A percentile compares a stretch with the other conserved stretches of the same genome.
These are phyloP conservation scores for Selenia dentaria DNA, from an alignment of 2,888 invertebrate genomes.

Conservation along the genomic window DNA sequence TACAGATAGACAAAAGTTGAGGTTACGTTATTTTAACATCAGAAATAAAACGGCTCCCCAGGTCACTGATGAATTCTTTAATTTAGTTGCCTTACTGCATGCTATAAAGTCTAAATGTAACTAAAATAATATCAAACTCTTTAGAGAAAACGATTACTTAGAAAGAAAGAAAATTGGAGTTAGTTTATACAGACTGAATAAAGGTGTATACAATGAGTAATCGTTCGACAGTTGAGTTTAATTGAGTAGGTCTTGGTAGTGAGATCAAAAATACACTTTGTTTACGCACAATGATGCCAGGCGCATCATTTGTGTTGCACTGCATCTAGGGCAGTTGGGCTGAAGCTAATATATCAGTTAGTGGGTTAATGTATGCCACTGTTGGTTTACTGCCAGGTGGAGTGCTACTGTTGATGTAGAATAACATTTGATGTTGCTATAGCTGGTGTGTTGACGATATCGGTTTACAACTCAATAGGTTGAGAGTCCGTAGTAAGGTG, in stretches of 20 bases:
- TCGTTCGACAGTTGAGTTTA: constrained; percentile 11
- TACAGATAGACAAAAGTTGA: too few species aligned
- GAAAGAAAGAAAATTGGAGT: too few species aligned
- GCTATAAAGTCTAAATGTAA: too few species aligned
- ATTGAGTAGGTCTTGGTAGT: constrained; percentile 17
- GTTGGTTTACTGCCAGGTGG: constrained; percentile 45
- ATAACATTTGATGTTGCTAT: constrained; percentile 4
- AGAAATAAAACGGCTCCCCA: too few species aligned
- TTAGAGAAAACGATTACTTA: too few species aligned
- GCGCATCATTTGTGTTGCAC: constrained; percentile 28
- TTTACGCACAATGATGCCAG: constrained; percentile 45
- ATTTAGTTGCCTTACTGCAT: too few species aligned
- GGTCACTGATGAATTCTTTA: too few species aligned
- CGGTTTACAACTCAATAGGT: neutral
- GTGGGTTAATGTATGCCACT: constrained; percentile 44
- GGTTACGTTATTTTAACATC: too few species aligned
- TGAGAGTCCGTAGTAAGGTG: too few species aligned
- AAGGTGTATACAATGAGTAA: constrained; percentile 1
- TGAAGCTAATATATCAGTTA: constrained; percentile 39
- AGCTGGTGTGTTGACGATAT: neutral
- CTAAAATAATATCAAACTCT: too few species aligned
- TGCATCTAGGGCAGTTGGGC: constrained; percentile 40
- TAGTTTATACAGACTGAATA: neutral
- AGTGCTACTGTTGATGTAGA: neutral
- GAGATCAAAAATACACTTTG: constrained; percentile 45